Percentiles rank a stretch among this genome's conserved stretches.
phyloP scores from a whole-genome alignment of 2,113 vertebrate genomes.

The Scophthalmus maximus region DNA sequence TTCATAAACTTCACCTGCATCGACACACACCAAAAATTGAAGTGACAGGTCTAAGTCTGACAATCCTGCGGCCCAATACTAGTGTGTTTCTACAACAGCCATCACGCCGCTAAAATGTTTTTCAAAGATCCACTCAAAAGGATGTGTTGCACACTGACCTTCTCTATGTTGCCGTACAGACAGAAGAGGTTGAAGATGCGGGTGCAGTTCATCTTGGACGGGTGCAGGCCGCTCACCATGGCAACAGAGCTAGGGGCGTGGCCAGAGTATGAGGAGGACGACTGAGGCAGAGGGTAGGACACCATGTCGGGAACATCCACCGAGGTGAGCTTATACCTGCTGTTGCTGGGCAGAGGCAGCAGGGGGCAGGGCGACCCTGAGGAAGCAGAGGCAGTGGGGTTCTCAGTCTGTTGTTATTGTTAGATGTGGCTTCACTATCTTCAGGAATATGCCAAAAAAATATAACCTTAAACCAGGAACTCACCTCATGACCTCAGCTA shows the following conservation, averaged over 20 bases:
- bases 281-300: slow-evolving; percentile 93
- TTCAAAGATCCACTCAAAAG: background rate
- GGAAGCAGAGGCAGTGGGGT: slow-evolving; percentile 39
- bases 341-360: slow-evolving; percentile 89
- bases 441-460: too few relatives aligned
- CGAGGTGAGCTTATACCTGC: slow-evolving; percentile 90
- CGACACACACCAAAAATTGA: background rate
- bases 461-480: too few relatives aligned
- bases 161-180: slow-evolving; percentile 98
- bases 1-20: slow-evolving; percentile 97
- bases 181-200: slow-evolving; percentile 98
- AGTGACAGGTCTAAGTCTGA: too few relatives aligned
- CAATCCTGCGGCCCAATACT: background rate
- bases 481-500: too few relatives aligned
- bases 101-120: background rate
- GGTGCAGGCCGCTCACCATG: slow-evolving; percentile 96
- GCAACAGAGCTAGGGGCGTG: slow-evolving; percentile 92
- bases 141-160: slow-evolving; percentile 78
- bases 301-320: slow-evolving; percentile 94
- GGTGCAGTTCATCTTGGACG: slow-evolving; percentile 96
- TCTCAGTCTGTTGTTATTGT: too few relatives aligned
- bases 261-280: slow-evolving; percentile 87
- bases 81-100: background rate
- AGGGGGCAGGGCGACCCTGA: slow-evolving; percentile 91
- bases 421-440: too few relatives aligned